Evolutionary conservation across 30 jellyfish, hydroid and myxozoan genomes (phyloP), one percentile per base, ranked within the genome.

Genomic region (Calvadosia cruxmelitensis): DNA sequence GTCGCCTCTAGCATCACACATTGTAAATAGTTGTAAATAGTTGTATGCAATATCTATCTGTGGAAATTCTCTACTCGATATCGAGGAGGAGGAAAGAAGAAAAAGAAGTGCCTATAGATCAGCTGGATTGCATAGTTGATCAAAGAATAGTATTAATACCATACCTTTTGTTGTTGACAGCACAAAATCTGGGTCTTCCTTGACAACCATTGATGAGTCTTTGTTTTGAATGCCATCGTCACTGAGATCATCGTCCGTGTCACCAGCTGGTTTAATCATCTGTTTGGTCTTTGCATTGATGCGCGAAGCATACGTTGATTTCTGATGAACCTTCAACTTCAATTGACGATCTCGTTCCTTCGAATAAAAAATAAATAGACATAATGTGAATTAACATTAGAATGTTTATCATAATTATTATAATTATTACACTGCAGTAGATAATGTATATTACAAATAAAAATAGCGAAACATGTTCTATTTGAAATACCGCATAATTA

Each of bases 261-360:
- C 98, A 25, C 93, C 98, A 1, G 98, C 95, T 12, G 98, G 98
- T 50, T 75, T 83, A 2, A 89, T 80, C 98, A 89, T 89, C n/a
- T 94, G 65, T 64, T 81, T 89, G 1, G 98, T 89, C 35, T 95
- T 80, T 29, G 98, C 98, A 53, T 89, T 89, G 63, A 89, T 80
- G 5, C 94, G 93, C 25, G 93, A 80, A n/a, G 94, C 77, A 64
- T 89, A 89, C 30, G 98, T 89, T 30, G 94, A 71, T 36, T 89
- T 89, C 70, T 89, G 81, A 66, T 81, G 91, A 24, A 89, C 98
- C 57, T 81, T 89, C 52, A 77, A 68, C 24, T 76, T 80, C 62
- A 77, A 49, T 52, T 89, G 98, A 13, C 77, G 70, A 48, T 89
- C 93, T 28, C 94, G 61, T 49, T 80, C 98, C 84, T n/a, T n/a